These are phyloP conservation scores for Otocyon megalotis DNA, from an alignment of 2,113 vertebrate species.

Conservation along the genomic window DNA sequence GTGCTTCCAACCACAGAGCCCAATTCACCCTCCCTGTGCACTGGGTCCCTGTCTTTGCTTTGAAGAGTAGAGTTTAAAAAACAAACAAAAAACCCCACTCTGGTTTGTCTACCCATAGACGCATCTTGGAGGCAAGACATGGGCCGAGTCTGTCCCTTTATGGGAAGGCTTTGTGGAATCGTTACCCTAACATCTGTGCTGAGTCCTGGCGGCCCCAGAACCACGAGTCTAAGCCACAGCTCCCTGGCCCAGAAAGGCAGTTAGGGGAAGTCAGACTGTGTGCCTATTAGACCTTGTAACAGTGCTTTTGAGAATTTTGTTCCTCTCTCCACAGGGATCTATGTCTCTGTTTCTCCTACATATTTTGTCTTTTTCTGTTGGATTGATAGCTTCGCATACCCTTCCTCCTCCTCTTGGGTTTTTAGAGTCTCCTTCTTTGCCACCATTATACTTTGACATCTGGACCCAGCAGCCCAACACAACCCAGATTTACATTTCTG, in stretches of 20 bases:
- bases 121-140: conserved; percentile 7
- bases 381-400: not conserved
- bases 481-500: not conserved
- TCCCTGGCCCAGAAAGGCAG: not conserved
- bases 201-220: rapidly evolving
- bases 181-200: conserved; percentile 58
- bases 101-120: not conserved
- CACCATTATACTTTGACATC: not conserved
- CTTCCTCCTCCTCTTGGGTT: not conserved
- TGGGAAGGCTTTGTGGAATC: not conserved
- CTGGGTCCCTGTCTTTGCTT: not conserved
- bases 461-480: not conserved
- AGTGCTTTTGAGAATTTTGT: not conserved
- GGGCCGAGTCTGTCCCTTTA: not conserved
- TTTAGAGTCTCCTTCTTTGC: not conserved
- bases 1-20: not conserved
- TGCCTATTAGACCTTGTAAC: conserved; percentile 2
- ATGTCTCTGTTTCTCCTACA: not conserved
- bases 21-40: not conserved
- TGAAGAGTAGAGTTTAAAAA: conserved; percentile 42
- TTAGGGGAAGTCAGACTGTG: not conserved
- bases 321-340: not conserved
- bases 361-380: not conserved
- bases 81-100: not conserved
- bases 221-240: not conserved